Base-by-base conservation (phyloP, 1,140 invertebrate species). In the Saccostrea cuccullata region DNA sequence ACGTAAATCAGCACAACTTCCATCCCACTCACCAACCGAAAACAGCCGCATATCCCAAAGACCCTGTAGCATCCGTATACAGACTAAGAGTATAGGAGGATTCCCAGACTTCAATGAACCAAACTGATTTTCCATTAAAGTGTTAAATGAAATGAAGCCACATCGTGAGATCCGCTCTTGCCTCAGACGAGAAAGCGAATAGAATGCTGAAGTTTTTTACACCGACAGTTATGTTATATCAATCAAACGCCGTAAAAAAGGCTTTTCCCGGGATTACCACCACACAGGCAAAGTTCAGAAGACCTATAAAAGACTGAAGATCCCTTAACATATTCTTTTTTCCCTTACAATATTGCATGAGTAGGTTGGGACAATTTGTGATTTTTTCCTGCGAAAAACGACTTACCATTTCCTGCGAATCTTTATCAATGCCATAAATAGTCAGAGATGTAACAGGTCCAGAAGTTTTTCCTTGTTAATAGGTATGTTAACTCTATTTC, bases 391-490 rank as follows among this genome's bases (percentile, higher is more conserved):
- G 12, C 36, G 84, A 64, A n/a, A 86, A 64, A 8, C 84, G 23
- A 23, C 23, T 26, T 82, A 85, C 83, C 70, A 88, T 82, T 3
- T 2, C 26, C 26, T 55, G 26, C 6, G 85, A 67, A 86, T 84
- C 77, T 13, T 86, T 12, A 36, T 86, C 84, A 56, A 86, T 86
- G 36, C 85, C 73, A 55, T 55, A 86, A 55, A 89, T 58, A 11
- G 60, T 86, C 13, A 89, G 17, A 12, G 8, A 17, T 20, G 88
- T 89, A 55, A 20, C 26, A 13, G 85, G 36, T 6, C 17, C 9
- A n/a, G 64, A 17, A 4, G 87, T 85, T 88, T 88, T 9, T 77
- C 60, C 36, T 60, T 40, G 26, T 89, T 88, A 13, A 86, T 89
- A 30, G 58, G 85, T 23, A 89, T 60, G 15, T 82, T 82, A 20